Percentiles rank a stretch among this genome's conserved stretches.
phyloP scores from a whole-genome alignment of 2,113 vertebrate species.

The Xerus inauris region DNA sequence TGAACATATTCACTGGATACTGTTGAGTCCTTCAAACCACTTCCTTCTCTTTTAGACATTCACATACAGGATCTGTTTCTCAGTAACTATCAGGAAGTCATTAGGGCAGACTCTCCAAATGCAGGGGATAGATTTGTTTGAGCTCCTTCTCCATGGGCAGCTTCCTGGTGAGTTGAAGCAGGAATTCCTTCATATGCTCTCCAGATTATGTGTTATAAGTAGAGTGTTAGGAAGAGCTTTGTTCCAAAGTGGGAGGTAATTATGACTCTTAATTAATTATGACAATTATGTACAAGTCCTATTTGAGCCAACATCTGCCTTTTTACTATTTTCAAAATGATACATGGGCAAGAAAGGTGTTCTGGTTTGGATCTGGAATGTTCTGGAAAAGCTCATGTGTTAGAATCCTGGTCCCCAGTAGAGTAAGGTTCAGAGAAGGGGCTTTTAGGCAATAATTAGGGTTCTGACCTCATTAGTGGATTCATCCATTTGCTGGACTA shows the following conservation, averaged over 20 bases:
- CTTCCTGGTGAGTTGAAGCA: neutral
- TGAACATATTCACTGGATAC: neutral
- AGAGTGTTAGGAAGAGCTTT: neutral
- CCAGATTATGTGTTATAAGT: neutral
- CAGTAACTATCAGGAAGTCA: neutral
- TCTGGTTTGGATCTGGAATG: too few species aligned
- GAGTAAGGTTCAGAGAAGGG: too few species aligned
- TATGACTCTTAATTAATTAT: conserved; percentile 8
- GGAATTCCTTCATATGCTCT: neutral
- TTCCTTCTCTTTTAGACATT: neutral
- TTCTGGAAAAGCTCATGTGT: too few species aligned
- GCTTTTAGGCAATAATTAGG: too few species aligned
- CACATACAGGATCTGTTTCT: neutral
- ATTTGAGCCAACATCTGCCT: neutral
- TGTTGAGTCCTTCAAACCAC: neutral
- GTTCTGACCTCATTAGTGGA: too few species aligned
- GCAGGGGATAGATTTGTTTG: neutral
- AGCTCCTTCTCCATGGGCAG: neutral
- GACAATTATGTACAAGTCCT: conserved; percentile 34
- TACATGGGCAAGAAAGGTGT: neutral
- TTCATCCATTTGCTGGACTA: too few species aligned
- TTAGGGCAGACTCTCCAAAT: neutral
- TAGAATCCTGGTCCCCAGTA: too few species aligned
- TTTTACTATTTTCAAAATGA: neutral
- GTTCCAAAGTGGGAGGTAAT: conserved; percentile 33